These are phyloP conservation scores for Collichthys lucidus DNA, from an alignment of 2,113 vertebrate species.

Conservation along the genomic window DNA sequence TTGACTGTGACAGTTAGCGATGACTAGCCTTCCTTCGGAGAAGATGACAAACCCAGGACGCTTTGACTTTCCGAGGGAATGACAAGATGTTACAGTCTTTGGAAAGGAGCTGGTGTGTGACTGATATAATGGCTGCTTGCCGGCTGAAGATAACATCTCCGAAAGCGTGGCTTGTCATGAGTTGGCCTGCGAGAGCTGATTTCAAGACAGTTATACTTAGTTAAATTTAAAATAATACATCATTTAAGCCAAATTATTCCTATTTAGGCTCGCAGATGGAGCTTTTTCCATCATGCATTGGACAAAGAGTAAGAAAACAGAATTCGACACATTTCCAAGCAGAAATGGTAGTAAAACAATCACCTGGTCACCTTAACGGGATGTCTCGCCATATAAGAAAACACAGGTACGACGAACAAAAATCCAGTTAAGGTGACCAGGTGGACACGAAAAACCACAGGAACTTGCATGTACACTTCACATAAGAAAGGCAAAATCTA, in stretches of 20 bases:
- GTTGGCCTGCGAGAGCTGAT: constrained; percentile 46
- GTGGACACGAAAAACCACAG: background rate
- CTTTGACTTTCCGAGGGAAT: constrained; percentile 77
- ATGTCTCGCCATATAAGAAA: too few species aligned
- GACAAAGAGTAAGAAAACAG: background rate
- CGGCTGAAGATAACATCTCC: constrained; percentile 60
- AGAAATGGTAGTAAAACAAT: background rate
- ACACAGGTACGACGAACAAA: too few species aligned
- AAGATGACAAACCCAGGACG: constrained; percentile 78
- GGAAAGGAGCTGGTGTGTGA: constrained; percentile 73
- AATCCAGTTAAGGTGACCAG: too few species aligned
- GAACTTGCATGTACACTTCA: background rate
- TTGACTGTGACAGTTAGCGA: constrained; percentile 80
- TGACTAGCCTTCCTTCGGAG: constrained; percentile 78
- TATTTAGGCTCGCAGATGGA: too few species aligned
- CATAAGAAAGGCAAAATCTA: too few species aligned
- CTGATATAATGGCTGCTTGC: constrained; percentile 74
- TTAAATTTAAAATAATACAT: constrained; percentile 21
- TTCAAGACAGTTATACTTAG: constrained; percentile 39
- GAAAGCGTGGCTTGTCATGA: constrained; percentile 59
- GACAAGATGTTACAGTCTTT: constrained; percentile 77
- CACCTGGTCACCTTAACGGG: background rate
- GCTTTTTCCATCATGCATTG: too few species aligned
- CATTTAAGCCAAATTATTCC: background rate
- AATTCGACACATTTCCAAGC: background rate